These are phyloP conservation scores for Drosophila lini DNA, from an alignment of 1,140 invertebrate genomes.

Conservation along the genomic window DNA sequence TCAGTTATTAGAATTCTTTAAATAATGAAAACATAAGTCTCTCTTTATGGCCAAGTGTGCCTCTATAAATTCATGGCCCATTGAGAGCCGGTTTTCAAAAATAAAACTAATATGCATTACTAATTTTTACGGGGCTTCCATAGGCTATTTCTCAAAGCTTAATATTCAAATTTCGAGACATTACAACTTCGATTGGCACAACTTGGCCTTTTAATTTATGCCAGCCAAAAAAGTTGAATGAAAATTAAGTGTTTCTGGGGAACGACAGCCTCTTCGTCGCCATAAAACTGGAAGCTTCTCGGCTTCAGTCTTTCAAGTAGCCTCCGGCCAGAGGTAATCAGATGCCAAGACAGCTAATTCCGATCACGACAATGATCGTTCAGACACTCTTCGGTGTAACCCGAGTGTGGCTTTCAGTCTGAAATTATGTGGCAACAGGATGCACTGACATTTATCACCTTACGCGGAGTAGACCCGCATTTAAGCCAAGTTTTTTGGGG, in stretches of 20 bases:
- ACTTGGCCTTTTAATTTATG: constrained; percentile 10
- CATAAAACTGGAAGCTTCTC: constrained; percentile 7
- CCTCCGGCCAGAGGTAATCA: not conserved
- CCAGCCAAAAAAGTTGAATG: constrained; percentile 1
- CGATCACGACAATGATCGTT: not conserved
- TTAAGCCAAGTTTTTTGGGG: constrained; percentile 41
- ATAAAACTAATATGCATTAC: constrained; percentile 14
- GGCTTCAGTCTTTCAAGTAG: not conserved
- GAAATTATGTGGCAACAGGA: constrained; percentile 76
- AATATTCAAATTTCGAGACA: constrained; percentile 17
- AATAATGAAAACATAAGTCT: not conserved
- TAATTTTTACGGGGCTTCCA: constrained; percentile 3
- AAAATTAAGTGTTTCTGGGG: not conserved
- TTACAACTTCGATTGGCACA: constrained; percentile 8
- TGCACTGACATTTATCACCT: constrained; percentile 79
- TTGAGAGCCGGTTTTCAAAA: not conserved
- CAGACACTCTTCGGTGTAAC: not conserved
- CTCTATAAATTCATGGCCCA: constrained; percentile 7
- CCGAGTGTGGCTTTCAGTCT: constrained; percentile 5
- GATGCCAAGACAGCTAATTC: constrained; percentile 2
- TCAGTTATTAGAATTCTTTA: not conserved
- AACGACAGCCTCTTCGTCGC: not conserved
- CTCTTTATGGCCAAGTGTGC: not conserved
- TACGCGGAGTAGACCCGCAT: constrained; percentile 18
- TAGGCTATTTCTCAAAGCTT: too few relatives aligned